Evolutionary conservation across 2,797 vertebrate genomes (phyloP).

Genomic region (Poeciliopsis gracilis): DNA sequence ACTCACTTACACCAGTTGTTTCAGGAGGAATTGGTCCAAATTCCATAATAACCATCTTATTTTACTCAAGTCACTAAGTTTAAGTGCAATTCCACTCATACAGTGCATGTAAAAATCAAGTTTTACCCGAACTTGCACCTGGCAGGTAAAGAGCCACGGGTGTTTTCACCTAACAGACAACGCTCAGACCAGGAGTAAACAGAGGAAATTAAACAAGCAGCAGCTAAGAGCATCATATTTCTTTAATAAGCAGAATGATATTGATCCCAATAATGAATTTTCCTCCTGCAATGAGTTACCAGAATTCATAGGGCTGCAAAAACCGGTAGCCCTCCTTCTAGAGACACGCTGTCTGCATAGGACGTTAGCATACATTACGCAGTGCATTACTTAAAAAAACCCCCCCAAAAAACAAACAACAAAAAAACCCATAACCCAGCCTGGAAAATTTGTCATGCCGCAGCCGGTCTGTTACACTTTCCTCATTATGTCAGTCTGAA

Average conservation of each 20-base stretch:
- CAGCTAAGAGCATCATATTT: background rate
- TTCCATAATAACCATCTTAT: background rate
- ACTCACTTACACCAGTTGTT: background rate
- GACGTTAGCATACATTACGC: background rate
- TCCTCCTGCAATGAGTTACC: background rate
- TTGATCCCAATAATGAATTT: background rate
- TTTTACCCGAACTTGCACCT: background rate
- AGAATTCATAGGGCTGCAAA: background rate
- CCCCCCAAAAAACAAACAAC: no score
- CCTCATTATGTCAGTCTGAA: background rate
- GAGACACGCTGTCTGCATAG: background rate
- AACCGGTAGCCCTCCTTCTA: background rate
- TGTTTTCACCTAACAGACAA: background rate
- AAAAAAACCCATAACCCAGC: background rate
- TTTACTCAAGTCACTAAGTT: background rate
- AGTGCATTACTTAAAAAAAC: background rate
- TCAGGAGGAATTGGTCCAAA: background rate
- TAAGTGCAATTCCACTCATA: background rate
- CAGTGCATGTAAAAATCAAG: background rate
- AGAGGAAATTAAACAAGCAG: background rate
- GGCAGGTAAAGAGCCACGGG: background rate
- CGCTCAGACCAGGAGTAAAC: background rate
- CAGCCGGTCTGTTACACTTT: background rate
- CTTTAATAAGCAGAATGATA: constrained; percentile 2
- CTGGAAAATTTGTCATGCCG: background rate